Conservation (phyloP, 1,140 invertebrate genomes). For the Drosophila trapezifrons region DNA sequence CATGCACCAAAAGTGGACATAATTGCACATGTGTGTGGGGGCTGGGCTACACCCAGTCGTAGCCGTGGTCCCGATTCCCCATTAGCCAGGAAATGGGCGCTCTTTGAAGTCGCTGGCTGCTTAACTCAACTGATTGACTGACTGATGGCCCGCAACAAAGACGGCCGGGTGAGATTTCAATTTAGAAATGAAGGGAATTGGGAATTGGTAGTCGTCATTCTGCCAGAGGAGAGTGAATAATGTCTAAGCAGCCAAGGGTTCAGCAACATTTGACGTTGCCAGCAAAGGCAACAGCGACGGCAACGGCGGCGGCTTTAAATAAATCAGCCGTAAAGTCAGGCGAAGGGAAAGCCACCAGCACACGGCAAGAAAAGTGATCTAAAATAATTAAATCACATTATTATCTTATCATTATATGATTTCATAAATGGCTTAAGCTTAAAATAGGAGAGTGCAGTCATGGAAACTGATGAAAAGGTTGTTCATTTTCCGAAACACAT, state of each 20-base stretch:
- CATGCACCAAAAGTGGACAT: slow-evolving; percentile 64
- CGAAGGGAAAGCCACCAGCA: slow-evolving; percentile 17
- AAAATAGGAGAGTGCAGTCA: neutral
- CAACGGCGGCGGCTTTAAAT: slow-evolving; percentile 67
- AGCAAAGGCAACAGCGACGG: neutral
- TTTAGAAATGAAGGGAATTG: slow-evolving; percentile 21
- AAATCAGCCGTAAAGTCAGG: slow-evolving; percentile 66
- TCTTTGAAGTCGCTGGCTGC: slow-evolving; percentile 54
- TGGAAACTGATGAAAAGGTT: neutral
- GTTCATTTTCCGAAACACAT: neutral
- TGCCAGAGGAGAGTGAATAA: slow-evolving; percentile 45
- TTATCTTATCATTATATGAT: no score
- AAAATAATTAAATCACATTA: neutral
- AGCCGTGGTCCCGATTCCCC: slow-evolving; percentile 19
- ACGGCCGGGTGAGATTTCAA: slow-evolving; percentile 38
- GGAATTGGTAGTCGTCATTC: slow-evolving; percentile 21
- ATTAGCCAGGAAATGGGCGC: slow-evolving; percentile 44
- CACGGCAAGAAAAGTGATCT: slow-evolving; percentile 6
- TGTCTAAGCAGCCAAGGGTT: slow-evolving; percentile 66
- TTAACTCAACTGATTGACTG: slow-evolving; percentile 49
- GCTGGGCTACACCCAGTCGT: slow-evolving; percentile 50
- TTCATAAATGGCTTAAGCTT: no score
- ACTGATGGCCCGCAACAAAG: slow-evolving; percentile 36
- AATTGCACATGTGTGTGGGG: slow-evolving; percentile 55
- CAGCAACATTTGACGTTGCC: slow-evolving; percentile 70